Evolutionary conservation across 64 coral and sea anemone species (phyloP), one percentile per base, ranked within the genome.

Genomic region (Actinia equina): DNA sequence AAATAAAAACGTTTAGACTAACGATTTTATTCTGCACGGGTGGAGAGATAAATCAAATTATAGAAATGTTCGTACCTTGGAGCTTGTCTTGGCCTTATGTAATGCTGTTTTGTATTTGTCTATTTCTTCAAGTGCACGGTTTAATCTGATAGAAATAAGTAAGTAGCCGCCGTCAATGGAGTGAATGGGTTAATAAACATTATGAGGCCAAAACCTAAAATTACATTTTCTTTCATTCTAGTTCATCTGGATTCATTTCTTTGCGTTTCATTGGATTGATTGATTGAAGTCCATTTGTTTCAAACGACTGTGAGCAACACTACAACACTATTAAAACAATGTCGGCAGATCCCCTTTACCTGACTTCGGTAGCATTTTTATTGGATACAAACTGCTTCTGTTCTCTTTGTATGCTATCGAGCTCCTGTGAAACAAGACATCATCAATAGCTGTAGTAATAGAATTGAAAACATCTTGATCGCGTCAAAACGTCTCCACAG

Each of bases 361-460:
- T 92, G 30, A 99, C 97, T 93, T 99, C 97, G 45, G 90, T 88
- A 17, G 80, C 97, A 85, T 94, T 94, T 79, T 99, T 99, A 74
- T 95, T 99, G 1, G 90, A 89, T 22, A 88, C 90, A 44, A 90
- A 85, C 76, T 94, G 93, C 59, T 99, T 99, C 85, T 99, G 97
- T 41, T 99, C 93, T 83, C 93, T 87, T 52, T 99, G 97, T 23
- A 93, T 45, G 43, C 86, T 83, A 77, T 99, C 97, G 13, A 99
- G 88, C 60, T 99, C 97, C 97, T 99, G 57, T 27, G 55, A 41
- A 49, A 17, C 83, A 85, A 43, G 43, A 37, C 30, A 37, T 37
- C 30, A 37, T 37, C 30, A 25, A 74, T 25, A 74, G 25, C 69
- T 7, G 19, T 12, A 86, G 16, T 12, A 13, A 57, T 22, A 49